phyloP scores from a whole-genome alignment of 2,888 invertebrate genomes.

The Dryobota labecula region DNA sequence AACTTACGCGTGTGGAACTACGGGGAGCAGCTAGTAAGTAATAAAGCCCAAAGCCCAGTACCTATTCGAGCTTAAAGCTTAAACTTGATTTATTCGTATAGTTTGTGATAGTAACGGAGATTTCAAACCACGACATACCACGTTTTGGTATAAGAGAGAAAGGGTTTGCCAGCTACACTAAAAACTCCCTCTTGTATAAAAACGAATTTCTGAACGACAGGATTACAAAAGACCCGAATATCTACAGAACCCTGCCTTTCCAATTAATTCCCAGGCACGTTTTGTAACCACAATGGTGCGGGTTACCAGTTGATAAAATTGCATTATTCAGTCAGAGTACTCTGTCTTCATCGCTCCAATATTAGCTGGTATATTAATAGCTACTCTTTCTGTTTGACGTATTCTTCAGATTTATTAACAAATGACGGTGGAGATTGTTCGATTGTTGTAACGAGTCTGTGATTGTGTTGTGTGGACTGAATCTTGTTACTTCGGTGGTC shows the following conservation, averaged over 20 bases:
- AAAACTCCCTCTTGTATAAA: slow-evolving; percentile 22
- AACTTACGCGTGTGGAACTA: no score
- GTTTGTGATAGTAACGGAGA: no score
- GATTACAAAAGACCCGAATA: slow-evolving; percentile 45
- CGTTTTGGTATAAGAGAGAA: neutral
- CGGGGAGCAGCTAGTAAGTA: no score
- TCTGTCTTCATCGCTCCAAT: slow-evolving; percentile 22
- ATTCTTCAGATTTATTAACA: neutral
- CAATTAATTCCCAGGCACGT: slow-evolving; percentile 52
- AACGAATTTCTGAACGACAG: slow-evolving; percentile 46
- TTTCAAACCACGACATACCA: no score
- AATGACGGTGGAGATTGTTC: slow-evolving; percentile 11
- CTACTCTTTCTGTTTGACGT: neutral
- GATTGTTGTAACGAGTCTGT: neutral
- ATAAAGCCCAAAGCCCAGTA: neutral
- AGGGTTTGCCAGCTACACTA: neutral
- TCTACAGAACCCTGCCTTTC: slow-evolving; percentile 33
- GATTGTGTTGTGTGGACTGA: neutral
- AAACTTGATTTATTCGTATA: no score
- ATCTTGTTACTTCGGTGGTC: neutral
- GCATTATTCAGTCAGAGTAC: slow-evolving; percentile 37
- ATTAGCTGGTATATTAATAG: slow-evolving; percentile 25
- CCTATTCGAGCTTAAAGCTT: no score
- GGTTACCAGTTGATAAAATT: slow-evolving; percentile 53
- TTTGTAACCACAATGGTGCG: slow-evolving; percentile 38